Evolutionary conservation across 2,113 vertebrate genomes (phyloP).

Genomic region (Myodes glareolus): DNA sequence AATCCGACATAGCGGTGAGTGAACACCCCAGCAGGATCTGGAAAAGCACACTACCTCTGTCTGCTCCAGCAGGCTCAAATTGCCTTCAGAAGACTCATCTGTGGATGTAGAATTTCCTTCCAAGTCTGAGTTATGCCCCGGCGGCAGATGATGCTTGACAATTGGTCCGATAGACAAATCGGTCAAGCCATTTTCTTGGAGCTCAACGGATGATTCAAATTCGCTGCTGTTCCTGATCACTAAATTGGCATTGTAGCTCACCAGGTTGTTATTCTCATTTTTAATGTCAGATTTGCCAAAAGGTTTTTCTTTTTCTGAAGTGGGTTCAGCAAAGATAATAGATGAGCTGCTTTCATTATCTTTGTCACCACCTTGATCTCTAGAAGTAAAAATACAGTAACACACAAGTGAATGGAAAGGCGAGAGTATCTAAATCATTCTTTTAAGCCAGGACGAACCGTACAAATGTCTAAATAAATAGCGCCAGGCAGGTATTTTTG

Average conservation of each 20-base stretch:
- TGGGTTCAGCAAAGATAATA: slow-evolving; percentile 91
- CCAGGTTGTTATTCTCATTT: slow-evolving; percentile 56
- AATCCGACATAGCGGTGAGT: no score
- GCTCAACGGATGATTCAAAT: slow-evolving; percentile 32
- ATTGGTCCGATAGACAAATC: slow-evolving; percentile 25
- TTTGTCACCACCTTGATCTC: slow-evolving; percentile 66
- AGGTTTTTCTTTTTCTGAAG: slow-evolving; percentile 76
- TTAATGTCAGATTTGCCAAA: slow-evolving; percentile 9
- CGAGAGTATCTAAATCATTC: background rate
- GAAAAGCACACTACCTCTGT: slow-evolving; percentile 81
- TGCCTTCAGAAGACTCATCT: slow-evolving; percentile 75
- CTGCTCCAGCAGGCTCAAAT: slow-evolving; percentile 75
- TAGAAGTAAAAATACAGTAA: slow-evolving; percentile 61
- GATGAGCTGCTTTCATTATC: slow-evolving; percentile 88
- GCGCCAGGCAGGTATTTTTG: background rate
- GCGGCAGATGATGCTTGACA: background rate
- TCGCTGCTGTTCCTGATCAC: slow-evolving; percentile 17
- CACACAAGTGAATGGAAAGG: slow-evolving; percentile 29
- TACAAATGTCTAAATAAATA: background rate
- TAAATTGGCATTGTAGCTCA: slow-evolving; percentile 69
- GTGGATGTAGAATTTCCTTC: slow-evolving; percentile 58
- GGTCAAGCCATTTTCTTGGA: slow-evolving; percentile 42
- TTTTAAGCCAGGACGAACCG: background rate
- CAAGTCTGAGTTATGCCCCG: slow-evolving; percentile 16
- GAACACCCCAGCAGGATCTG: background rate